Percentiles rank a stretch among this genome's conserved stretches.
Evolutionary conservation across 2,113 vertebrate species (phyloP).

Genomic region (Polyodon spathula): DNA sequence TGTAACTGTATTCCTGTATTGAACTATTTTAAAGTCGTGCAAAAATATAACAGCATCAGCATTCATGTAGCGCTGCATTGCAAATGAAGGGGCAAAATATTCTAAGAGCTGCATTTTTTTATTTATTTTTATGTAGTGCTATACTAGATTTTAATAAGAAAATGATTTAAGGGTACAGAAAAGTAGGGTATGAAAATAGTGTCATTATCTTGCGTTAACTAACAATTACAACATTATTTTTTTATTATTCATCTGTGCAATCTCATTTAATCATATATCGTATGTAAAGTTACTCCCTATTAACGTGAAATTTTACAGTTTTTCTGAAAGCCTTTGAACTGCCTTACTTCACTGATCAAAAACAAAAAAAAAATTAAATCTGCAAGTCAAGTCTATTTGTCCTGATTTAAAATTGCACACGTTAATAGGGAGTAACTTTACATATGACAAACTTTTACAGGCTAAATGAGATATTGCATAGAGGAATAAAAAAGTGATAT

Average conservation of each 20-base stretch:
- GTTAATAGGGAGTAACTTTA: slow-evolving; percentile 63
- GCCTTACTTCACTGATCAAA: slow-evolving; percentile 52
- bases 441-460: slow-evolving; percentile 74
- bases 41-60: slow-evolving; percentile 70
- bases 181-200: slow-evolving; percentile 92
- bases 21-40: slow-evolving; percentile 64
- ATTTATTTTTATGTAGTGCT: slow-evolving; percentile 77
- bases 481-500: slow-evolving; percentile 87
- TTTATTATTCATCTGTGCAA: slow-evolving; percentile 48
- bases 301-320: slow-evolving; percentile 22
- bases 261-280: no score
- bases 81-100: slow-evolving; percentile 67
- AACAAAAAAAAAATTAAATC: slow-evolving; percentile 48
- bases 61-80: slow-evolving; percentile 61
- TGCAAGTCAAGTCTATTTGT: slow-evolving; percentile 49
- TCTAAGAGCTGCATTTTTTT: slow-evolving; percentile 65
- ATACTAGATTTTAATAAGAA: slow-evolving; percentile 83
- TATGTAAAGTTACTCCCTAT: no score
- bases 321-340: slow-evolving; percentile 52
- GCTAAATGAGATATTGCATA: slow-evolving; percentile 98
- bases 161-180: slow-evolving; percentile 70
- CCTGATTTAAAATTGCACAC: slow-evolving; percentile 74
- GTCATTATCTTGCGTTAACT: slow-evolving; percentile 63
- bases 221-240: slow-evolving; percentile 58
- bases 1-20: slow-evolving; percentile 40